Evolutionary conservation across 2,797 vertebrate species (phyloP), one percentile per base, ranked within the genome.

Genomic region (Tolypeutes matacus): DNA sequence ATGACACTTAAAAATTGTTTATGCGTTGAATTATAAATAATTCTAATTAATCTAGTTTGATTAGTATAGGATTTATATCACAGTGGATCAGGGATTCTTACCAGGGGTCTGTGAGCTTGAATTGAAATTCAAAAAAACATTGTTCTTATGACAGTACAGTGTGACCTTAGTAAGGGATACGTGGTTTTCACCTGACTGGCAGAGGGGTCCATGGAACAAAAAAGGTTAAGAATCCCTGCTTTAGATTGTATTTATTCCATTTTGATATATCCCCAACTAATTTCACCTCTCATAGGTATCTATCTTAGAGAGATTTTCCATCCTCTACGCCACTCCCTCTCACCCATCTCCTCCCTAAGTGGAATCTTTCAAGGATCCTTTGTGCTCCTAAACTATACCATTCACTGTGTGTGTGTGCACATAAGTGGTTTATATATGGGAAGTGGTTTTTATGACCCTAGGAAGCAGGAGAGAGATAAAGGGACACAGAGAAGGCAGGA

Each of bases 1-100:
- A 93, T 89, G 46, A 84, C 29, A 69, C 27, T 53, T 77, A 86
- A 77, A 77, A 64, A 80, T n/a, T 64, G 42, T 51, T 27, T 70
- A n/a, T 78, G 14, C 53, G 13, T 36, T 73, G 85, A 89, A 84
- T 6, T 56, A 1, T 70, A 91, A 81, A 82, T 76, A 27, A 82
- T 56, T 78, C 36, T 86, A 78, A 77, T 69, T 75, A 88, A 67
- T 64, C 20, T 80, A 78, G 42, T 91, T 36, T 25, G 49, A 36
- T 53, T 69, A 77, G 60, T 60, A 51, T 27, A 75, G 46, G 36
- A 58, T 83, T 53, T 83, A 58, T 46, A 90, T 10, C 25, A 72
- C 31, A 76, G 80, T 17, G 34, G 23, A 70, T 20, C 73, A 46
- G 8, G 8, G 46, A 8, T 46, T 39, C 39, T 39, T 39, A 39